Percentiles rank a stretch among this genome's conserved stretches.
Conservation (phyloP, 2,888 invertebrate species). For the Linnaemya vulpina region DNA sequence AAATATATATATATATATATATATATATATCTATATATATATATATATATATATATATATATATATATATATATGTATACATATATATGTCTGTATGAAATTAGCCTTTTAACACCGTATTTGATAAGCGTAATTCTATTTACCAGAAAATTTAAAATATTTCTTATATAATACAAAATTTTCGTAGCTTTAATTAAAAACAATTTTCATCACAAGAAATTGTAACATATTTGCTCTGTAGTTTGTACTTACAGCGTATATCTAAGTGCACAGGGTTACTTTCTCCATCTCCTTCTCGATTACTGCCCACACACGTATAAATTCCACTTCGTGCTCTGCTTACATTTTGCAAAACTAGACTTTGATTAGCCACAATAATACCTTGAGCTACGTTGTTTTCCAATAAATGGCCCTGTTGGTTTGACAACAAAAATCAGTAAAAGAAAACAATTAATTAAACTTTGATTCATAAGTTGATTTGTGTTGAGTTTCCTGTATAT, state of each 20-base stretch:
- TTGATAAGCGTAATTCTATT: too few species aligned
- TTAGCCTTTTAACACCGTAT: too few species aligned
- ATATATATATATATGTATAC: slow-evolving; percentile 1
- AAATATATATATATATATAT: too few species aligned
- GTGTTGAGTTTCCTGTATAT: too few species aligned
- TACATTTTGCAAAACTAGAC: slow-evolving; percentile 93
- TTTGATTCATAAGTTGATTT: too few species aligned
- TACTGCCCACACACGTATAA: slow-evolving; percentile 94
- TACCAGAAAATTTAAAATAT: neutral
- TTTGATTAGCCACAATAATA: slow-evolving; percentile 94
- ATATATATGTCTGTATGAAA: too few species aligned
- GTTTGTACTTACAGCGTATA: slow-evolving; percentile 89
- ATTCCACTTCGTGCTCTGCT: slow-evolving; percentile 89
- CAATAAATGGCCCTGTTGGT: slow-evolving; percentile 88
- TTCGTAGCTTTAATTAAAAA: too few species aligned
- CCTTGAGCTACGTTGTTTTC: slow-evolving; percentile 91
- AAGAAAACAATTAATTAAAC: too few species aligned
- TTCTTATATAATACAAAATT: neutral
- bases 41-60: neutral
- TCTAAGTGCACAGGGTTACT: slow-evolving; percentile 93
- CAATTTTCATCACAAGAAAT: neutral
- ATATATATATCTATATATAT: too few species aligned
- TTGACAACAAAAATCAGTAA: neutral
- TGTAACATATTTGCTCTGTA: too few species aligned
- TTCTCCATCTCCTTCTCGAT: slow-evolving; percentile 93